These are phyloP conservation scores for Dreissena polymorpha DNA, from an alignment of 1,140 invertebrate genomes.

Conservation along the genomic window DNA sequence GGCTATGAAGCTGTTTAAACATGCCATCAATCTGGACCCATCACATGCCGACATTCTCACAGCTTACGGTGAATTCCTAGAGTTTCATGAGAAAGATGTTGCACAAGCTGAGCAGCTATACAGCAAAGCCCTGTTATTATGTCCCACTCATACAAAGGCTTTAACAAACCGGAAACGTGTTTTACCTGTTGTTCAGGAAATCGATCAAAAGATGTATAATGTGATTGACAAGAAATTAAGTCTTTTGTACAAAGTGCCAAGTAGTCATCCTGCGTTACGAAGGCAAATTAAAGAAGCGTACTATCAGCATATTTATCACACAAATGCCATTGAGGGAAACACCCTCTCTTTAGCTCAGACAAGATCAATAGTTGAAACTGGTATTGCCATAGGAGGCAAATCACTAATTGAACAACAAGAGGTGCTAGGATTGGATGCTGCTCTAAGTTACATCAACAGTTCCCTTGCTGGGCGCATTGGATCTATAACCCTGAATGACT, in stretches of 20 bases:
- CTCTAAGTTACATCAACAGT: slow-evolving; percentile 97
- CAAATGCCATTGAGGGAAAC: slow-evolving; percentile 98
- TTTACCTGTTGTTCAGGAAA: slow-evolving; percentile 92
- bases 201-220: slow-evolving; percentile 89
- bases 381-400: slow-evolving; percentile 95
- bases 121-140: slow-evolving; percentile 88
- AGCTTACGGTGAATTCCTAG: slow-evolving; percentile 96
- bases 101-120: slow-evolving; percentile 95
- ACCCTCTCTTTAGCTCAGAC: slow-evolving; percentile 97
- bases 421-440: slow-evolving; percentile 88
- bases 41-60: slow-evolving; percentile 95
- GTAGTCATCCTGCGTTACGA: slow-evolving; percentile 88
- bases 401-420: slow-evolving; percentile 98
- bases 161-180: slow-evolving; percentile 89
- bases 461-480: slow-evolving; percentile 87
- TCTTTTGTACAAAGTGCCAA: slow-evolving; percentile 89
- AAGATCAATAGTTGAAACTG: slow-evolving; percentile 94
- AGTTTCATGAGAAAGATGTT: slow-evolving; percentile 91
- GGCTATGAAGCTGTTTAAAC: slow-evolving; percentile 92
- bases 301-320: slow-evolving; percentile 98
- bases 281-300: slow-evolving; percentile 96
- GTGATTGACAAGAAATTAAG: slow-evolving; percentile 93
- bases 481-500: slow-evolving; percentile 89
- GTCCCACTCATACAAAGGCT: slow-evolving; percentile 89
- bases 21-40: slow-evolving; percentile 94